A percentile compares a stretch with the other conserved stretches of the same genome.
Conservation (phyloP, 92 coral and sea anemone species). For the Palythoa grandis region DNA sequence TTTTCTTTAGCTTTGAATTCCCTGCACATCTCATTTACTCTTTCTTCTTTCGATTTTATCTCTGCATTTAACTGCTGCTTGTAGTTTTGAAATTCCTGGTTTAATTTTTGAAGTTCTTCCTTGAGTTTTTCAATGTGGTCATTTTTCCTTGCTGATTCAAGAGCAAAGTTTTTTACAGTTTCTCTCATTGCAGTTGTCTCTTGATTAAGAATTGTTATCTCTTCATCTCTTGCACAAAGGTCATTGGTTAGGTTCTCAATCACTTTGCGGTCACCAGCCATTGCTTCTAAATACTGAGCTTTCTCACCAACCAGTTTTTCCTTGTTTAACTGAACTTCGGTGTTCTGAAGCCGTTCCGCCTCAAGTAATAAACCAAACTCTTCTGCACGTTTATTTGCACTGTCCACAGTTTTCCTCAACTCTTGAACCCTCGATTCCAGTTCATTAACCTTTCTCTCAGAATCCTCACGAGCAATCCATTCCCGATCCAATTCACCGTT, state of each 20-base stretch:
- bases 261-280: constrained; percentile 71
- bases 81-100: background rate
- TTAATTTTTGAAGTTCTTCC: constrained; percentile 51
- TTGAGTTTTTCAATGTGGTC: constrained; percentile 32
- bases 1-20: constrained; percentile 59
- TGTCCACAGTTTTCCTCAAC: constrained; percentile 56
- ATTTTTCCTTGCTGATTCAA: constrained; percentile 11
- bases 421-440: constrained; percentile 52
- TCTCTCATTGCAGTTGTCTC: constrained; percentile 54
- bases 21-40: constrained; percentile 29
- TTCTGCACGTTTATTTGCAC: constrained; percentile 66
- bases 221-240: constrained; percentile 59
- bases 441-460: constrained; percentile 54
- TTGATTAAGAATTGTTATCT: constrained; percentile 48
- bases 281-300: constrained; percentile 69
- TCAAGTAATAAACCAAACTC: constrained; percentile 68
- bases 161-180: constrained; percentile 28
- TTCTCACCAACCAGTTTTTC: constrained; percentile 75
- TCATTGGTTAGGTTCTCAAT: constrained; percentile 72
- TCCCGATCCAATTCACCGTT: constrained; percentile 61
- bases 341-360: constrained; percentile 66
- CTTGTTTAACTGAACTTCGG: constrained; percentile 71
- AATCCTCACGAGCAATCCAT: constrained; percentile 56
- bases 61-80: constrained; percentile 56
- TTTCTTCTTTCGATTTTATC: constrained; percentile 45